Evolutionary conservation across 1,140 invertebrate genomes (phyloP).

Genomic region (Lordiphosa stackelbergi): DNA sequence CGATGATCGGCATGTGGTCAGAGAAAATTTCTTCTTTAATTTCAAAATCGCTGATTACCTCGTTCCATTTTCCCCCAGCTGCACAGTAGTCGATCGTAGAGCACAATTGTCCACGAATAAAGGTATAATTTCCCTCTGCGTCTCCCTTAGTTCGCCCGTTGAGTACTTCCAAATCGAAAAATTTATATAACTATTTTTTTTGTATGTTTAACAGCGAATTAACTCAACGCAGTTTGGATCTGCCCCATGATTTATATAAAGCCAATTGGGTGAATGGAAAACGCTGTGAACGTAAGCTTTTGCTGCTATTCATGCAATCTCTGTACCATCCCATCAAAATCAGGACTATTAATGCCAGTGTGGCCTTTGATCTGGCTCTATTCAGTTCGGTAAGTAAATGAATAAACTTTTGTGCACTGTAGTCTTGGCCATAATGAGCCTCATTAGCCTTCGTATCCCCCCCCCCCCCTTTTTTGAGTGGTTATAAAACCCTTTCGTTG

Average conservation of each 20-base stretch:
- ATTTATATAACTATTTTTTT: too few relatives aligned
- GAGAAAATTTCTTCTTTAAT: too few relatives aligned
- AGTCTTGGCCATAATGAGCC: conserved; percentile 39
- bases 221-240: conserved; percentile 37
- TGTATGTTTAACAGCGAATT: not conserved
- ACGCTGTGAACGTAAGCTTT: conserved; percentile 35
- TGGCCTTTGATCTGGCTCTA: conserved; percentile 47
- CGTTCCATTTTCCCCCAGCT: too few relatives aligned
- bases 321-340: conserved; percentile 52
- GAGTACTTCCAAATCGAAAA: too few relatives aligned
- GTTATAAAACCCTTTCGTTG: conserved; percentile 33
- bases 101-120: too few relatives aligned
- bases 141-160: too few relatives aligned
- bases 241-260: conserved; percentile 53
- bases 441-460: conserved; percentile 31
- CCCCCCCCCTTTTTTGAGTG: not conserved
- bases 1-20: too few relatives aligned
- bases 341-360: conserved; percentile 53
- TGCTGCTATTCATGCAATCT: conserved; percentile 59
- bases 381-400: conserved; percentile 46
- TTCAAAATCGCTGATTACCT: too few relatives aligned
- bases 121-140: too few relatives aligned
- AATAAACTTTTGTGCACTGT: conserved; percentile 41
- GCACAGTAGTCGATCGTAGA: too few relatives aligned
- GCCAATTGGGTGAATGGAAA: conserved; percentile 53